Percentiles rank a stretch among this genome's conserved stretches.
Evolutionary conservation across 2,113 vertebrate genomes (phyloP).

Genomic region (Girardinichthys multiradiatus): DNA sequence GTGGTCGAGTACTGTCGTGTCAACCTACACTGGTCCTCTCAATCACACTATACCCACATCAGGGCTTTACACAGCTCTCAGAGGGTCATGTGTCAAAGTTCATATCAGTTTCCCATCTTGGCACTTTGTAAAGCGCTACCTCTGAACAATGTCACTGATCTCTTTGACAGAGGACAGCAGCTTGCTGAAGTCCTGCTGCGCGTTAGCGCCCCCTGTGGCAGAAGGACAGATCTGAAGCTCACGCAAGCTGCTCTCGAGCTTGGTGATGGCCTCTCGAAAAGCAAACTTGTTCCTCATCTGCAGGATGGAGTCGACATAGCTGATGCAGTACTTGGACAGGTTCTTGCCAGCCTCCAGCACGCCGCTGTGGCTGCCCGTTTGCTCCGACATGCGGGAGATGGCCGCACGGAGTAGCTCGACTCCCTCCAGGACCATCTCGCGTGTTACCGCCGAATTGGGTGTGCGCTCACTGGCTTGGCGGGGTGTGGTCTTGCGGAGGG

Average conservation of each 20-base stretch:
- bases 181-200: slow-evolving; percentile 95
- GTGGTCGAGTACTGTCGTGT: slow-evolving; percentile 38
- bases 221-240: slow-evolving; percentile 97
- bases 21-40: slow-evolving; percentile 17
- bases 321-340: slow-evolving; percentile 93
- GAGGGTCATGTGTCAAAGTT: slow-evolving; percentile 25
- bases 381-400: slow-evolving; percentile 91
- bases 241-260: slow-evolving; percentile 91
- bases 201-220: slow-evolving; percentile 83
- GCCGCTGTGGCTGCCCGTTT: slow-evolving; percentile 92
- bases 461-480: slow-evolving; percentile 89
- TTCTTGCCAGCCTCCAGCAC: slow-evolving; percentile 97
- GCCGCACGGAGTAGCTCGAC: slow-evolving; percentile 87
- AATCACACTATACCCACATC: slow-evolving; percentile 16
- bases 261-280: slow-evolving; percentile 97
- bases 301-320: slow-evolving; percentile 97
- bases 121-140: slow-evolving; percentile 83
- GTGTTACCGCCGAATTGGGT: slow-evolving; percentile 88
- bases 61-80: slow-evolving; percentile 17
- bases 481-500: slow-evolving; percentile 88
- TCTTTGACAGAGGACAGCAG: slow-evolving; percentile 95
- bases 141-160: slow-evolving; percentile 97
- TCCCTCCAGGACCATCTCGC: slow-evolving; percentile 90
- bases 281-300: slow-evolving; percentile 99
- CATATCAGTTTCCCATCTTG: slow-evolving; percentile 32